phyloP scores from a whole-genome alignment of 1,140 invertebrate species.

The Nomia melanderi region DNA sequence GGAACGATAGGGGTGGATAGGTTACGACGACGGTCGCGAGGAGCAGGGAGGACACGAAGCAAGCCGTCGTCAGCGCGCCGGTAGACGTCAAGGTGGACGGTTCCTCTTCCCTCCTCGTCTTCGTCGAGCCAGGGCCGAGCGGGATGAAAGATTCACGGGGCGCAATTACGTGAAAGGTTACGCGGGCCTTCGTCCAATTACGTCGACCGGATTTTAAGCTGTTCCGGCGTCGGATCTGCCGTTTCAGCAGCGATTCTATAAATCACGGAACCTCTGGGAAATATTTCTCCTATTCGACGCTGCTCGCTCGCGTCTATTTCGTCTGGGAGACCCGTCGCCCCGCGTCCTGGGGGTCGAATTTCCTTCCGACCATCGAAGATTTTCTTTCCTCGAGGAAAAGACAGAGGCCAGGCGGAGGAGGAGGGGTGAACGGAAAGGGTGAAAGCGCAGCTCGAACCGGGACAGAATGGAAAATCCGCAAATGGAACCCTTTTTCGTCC shows the following conservation, averaged over 20 bases:
- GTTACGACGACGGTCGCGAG: background rate
- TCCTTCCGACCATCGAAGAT: conserved; percentile 49
- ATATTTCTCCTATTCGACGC: conserved; percentile 68
- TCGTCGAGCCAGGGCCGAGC: too few species aligned
- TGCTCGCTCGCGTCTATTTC: too few species aligned
- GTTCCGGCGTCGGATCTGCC: conserved; percentile 50
- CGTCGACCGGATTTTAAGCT: conserved; percentile 34
- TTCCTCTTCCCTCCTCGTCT: too few species aligned
- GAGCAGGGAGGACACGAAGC: background rate
- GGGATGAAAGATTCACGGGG: conserved; percentile 13
- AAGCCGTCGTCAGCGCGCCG: background rate
- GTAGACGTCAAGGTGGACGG: background rate
- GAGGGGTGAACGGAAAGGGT: conserved; percentile 24
- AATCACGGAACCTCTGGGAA: conserved; percentile 60
- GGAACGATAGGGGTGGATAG: background rate
- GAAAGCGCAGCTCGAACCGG: conserved; percentile 9
- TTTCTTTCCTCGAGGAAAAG: conserved; percentile 26
- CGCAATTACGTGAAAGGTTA: conserved; percentile 40
- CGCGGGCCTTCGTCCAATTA: conserved; percentile 31
- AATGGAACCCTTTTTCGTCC: conserved; percentile 39
- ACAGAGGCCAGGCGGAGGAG: background rate
- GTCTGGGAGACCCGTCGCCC: too few species aligned
- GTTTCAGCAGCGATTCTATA: conserved; percentile 63
- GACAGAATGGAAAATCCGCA: conserved; percentile 48
- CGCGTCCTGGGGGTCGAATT: too few species aligned